Evolutionary conservation across 2,797 vertebrate species (phyloP).

Genomic region (Cirrhinus molitorella): DNA sequence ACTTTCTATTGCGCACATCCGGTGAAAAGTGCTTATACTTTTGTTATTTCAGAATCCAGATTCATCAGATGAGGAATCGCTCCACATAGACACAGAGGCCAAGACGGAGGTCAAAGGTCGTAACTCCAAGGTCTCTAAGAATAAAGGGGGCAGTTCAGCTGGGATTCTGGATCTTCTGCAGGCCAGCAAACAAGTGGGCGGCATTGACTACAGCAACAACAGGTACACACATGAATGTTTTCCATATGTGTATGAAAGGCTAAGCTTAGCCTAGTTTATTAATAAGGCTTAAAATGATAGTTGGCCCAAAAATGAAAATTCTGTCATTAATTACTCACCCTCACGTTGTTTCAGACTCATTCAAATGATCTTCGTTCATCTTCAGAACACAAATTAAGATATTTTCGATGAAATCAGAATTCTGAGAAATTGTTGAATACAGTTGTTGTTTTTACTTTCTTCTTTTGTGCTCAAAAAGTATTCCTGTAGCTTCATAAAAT

Average conservation of each 20-base stretch:
- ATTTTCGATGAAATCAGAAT: too few species aligned
- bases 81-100: conserved; percentile 93
- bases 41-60: conserved; percentile 79
- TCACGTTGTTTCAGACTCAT: too few species aligned
- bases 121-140: conserved; percentile 90
- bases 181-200: conserved; percentile 98
- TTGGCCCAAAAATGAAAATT: too few species aligned
- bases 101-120: conserved; percentile 83
- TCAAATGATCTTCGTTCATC: too few species aligned
- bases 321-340: too few species aligned
- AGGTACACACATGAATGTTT: conserved; percentile 80
- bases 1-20: too few species aligned
- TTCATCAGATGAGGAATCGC: conserved; percentile 94
- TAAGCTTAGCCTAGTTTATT: neutral
- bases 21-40: too few species aligned
- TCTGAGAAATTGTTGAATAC: too few species aligned
- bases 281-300: neutral
- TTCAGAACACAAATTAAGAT: too few species aligned
- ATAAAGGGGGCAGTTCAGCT: conserved; percentile 88
- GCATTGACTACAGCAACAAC: conserved; percentile 94
- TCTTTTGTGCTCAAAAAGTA: too few species aligned
- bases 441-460: too few species aligned
- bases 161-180: conserved; percentile 97
- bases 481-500: too few species aligned
- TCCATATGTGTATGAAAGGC: neutral